A percentile compares a stretch with the other conserved stretches of the same genome.
Conservation (phyloP, 2,888 invertebrate species). For the Isotomurus palustris region DNA sequence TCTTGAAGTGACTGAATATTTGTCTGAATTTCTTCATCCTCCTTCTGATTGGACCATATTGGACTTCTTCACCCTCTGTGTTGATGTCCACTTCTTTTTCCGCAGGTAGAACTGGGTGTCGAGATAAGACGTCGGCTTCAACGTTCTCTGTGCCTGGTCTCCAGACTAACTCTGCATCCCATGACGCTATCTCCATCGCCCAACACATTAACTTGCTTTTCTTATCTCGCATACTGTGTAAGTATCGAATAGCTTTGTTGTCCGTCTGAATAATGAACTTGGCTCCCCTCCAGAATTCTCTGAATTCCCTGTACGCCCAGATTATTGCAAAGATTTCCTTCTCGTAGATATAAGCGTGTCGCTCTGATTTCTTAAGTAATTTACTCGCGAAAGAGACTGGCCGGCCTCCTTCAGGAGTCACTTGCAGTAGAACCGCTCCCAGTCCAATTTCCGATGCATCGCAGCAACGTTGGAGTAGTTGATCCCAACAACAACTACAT, state of each 20-base stretch:
- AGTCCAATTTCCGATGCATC: constrained; percentile 29
- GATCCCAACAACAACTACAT: constrained; percentile 10
- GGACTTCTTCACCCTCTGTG: neutral
- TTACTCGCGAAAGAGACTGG: constrained; percentile 22
- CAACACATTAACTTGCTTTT: constrained; percentile 25
- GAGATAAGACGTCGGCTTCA: constrained; percentile 25
- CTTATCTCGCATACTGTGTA: constrained; percentile 10
- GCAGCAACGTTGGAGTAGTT: constrained; percentile 18
- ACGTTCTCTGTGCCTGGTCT: constrained; percentile 19
- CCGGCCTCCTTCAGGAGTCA: constrained; percentile 11
- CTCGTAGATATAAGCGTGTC: constrained; percentile 18
- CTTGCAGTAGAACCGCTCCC: constrained; percentile 22
- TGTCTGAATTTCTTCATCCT: neutral
- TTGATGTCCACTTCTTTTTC: neutral
- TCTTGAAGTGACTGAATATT: no score
- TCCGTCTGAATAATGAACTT: constrained; percentile 29
- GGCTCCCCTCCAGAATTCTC: constrained; percentile 20
- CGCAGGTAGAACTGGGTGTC: constrained; percentile 13
- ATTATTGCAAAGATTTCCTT: constrained; percentile 28
- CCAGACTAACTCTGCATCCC: constrained; percentile 8
- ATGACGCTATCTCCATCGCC: constrained; percentile 18
- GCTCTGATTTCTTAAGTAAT: constrained; percentile 13
- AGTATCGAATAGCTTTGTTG: constrained; percentile 23
- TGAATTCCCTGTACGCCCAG: constrained; percentile 22
- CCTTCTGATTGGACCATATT: neutral